Evolutionary conservation across 2,888 invertebrate species (phyloP).

Genomic region (Macrosiphum euphorbiae): DNA sequence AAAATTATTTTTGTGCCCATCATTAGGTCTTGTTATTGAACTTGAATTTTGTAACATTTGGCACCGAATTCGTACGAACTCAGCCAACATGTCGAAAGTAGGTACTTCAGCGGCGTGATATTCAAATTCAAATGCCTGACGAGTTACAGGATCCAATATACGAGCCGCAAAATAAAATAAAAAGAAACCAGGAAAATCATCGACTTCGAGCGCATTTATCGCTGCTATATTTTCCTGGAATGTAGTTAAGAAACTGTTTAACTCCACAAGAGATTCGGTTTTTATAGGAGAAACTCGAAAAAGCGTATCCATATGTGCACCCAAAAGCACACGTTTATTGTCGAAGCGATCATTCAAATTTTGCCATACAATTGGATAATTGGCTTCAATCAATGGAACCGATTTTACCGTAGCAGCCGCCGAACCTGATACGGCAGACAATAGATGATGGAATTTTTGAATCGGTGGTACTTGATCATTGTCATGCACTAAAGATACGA

Average conservation of each 20-base stretch:
- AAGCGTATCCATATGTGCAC: not conserved
- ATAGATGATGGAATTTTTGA: not conserved
- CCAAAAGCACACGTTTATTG: not conserved
- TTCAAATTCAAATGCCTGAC: conserved; percentile 1
- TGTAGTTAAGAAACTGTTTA: not conserved
- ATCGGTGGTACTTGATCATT: not conserved
- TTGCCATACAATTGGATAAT: conserved; percentile 31
- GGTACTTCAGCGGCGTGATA: not conserved
- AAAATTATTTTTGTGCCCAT: not conserved
- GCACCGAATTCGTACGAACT: not conserved
- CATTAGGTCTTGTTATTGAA: too few relatives aligned
- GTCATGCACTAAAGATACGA: not conserved
- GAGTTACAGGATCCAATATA: not conserved
- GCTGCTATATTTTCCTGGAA: conserved; percentile 29
- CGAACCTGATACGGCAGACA: not conserved
- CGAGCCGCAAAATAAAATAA: conserved; percentile 17
- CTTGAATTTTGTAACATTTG: not conserved
- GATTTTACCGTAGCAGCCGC: not conserved
- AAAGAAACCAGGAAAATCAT: not conserved
- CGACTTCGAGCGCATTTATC: not conserved
- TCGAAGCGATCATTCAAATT: not conserved
- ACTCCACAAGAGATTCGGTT: not conserved
- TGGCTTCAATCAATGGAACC: not conserved
- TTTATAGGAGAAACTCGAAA: not conserved
- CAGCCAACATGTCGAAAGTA: not conserved